phyloP scores from a whole-genome alignment of 2,888 invertebrate species.

The Emmelina monodactyla region DNA sequence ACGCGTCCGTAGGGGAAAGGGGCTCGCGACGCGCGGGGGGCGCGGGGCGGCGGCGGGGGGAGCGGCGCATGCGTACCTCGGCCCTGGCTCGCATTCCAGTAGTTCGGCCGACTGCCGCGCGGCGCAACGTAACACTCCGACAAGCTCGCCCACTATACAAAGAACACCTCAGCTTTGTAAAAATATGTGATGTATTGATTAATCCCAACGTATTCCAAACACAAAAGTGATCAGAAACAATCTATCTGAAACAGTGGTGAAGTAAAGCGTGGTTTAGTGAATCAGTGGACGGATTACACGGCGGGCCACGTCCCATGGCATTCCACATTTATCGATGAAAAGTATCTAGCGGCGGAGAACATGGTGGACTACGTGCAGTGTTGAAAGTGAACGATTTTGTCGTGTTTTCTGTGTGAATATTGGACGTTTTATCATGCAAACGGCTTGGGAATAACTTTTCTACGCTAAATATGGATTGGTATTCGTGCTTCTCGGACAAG shows the following conservation, averaged over 20 bases:
- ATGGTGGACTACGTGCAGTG: conserved; percentile 56
- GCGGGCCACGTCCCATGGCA: conserved; percentile 59
- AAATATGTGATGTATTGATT: conserved; percentile 68
- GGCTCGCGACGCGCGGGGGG: conserved; percentile 16
- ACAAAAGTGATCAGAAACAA: not conserved
- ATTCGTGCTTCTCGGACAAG: conserved; percentile 22
- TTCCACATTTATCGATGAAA: conserved; percentile 64
- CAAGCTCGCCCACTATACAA: conserved; percentile 52
- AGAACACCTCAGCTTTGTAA: conserved; percentile 62
- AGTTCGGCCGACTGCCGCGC: conserved; percentile 49
- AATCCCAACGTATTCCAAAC: conserved; percentile 38
- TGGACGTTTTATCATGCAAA: conserved; percentile 23
- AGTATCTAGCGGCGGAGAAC: conserved; percentile 57
- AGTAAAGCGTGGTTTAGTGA: conserved; percentile 27
- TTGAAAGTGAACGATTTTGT: conserved; percentile 42
- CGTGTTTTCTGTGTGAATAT: conserved; percentile 45
- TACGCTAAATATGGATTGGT: conserved; percentile 52
- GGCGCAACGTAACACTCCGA: conserved; percentile 37
- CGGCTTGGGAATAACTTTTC: conserved; percentile 22
- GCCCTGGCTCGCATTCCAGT: conserved; percentile 55
- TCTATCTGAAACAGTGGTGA: conserved; percentile 5
- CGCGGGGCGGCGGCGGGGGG: conserved; percentile 23
- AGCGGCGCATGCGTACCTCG: conserved; percentile 52
- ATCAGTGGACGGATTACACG: conserved; percentile 31
- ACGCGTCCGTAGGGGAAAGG: conserved; percentile 35